Conservation (phyloP, 2,888 invertebrate genomes). For the Idaea dimidiata region DNA sequence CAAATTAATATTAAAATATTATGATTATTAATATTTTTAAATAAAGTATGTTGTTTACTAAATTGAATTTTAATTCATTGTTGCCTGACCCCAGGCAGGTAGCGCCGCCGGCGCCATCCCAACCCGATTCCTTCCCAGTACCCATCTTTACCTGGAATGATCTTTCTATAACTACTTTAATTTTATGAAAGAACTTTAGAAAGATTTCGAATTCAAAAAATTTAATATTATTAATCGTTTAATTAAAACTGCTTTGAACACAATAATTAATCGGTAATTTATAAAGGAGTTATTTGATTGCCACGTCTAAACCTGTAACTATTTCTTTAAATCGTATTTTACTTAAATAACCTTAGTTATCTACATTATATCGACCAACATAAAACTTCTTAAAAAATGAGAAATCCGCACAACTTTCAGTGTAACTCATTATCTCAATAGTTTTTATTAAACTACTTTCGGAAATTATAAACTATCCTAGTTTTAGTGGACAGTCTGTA, state of each 20-base stretch:
- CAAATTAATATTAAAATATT: constrained; percentile 66
- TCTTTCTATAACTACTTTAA: constrained; percentile 13
- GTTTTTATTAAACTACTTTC: no score
- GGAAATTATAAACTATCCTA: no score
- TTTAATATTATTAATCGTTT: not conserved
- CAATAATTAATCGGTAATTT: no score
- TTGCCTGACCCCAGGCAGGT: constrained; percentile 42
- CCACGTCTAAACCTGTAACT: no score
- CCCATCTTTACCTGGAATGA: constrained; percentile 43
- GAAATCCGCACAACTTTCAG: no score
- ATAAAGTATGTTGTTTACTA: constrained; percentile 76
- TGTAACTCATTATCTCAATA: no score
- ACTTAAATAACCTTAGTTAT: no score
- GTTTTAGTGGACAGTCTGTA: no score
- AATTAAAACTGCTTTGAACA: not conserved
- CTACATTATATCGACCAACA: no score
- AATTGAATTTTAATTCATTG: constrained; percentile 51
- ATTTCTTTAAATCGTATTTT: no score
- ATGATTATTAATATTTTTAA: constrained; percentile 65
- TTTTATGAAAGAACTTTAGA: not conserved
- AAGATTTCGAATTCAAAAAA: not conserved
- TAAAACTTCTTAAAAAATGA: no score
- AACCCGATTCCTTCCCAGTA: constrained; percentile 12
- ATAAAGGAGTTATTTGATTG: no score
- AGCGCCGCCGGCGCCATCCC: constrained; percentile 68